Percentiles rank a stretch among this genome's conserved stretches.
phyloP scores from a whole-genome alignment of 2,888 invertebrate genomes.

The Athalia circularis region DNA sequence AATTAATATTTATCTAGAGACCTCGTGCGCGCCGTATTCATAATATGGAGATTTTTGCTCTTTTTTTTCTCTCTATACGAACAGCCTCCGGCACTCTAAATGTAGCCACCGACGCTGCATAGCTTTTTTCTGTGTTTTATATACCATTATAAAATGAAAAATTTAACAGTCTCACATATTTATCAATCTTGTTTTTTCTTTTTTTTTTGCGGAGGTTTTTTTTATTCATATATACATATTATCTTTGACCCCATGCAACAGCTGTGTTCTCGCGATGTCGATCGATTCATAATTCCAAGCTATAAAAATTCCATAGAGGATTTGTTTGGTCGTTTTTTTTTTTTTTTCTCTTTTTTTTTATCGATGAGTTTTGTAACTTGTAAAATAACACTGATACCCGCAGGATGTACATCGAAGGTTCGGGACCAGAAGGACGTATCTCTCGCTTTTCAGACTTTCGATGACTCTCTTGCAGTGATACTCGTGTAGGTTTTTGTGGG shows the following conservation, averaged over 20 bases:
- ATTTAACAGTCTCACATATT: slow-evolving; percentile 23
- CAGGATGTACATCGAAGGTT: too few relatives aligned
- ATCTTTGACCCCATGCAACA: not conserved
- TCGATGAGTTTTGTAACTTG: too few relatives aligned
- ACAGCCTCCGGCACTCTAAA: too few relatives aligned
- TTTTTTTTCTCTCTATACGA: not conserved
- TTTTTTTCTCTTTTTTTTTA: not conserved
- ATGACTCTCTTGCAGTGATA: too few relatives aligned
- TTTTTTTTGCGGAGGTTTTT: too few relatives aligned
- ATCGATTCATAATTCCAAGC: too few relatives aligned
- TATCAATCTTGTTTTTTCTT: not conserved
- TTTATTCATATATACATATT: slow-evolving; percentile 2
- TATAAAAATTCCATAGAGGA: not conserved
- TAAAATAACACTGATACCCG: too few relatives aligned
- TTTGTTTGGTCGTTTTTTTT: not conserved
- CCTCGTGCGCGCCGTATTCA: not conserved
- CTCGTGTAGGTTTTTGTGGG: too few relatives aligned
- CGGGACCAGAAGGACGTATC: too few relatives aligned
- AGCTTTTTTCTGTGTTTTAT: too few relatives aligned
- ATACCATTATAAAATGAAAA: slow-evolving; percentile 11
- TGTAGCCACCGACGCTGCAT: too few relatives aligned
- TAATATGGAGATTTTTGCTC: slow-evolving; percentile 7
- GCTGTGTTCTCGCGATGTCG: not conserved
- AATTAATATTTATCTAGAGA: slow-evolving; percentile 40
- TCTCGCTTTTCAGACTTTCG: too few relatives aligned